Base-by-base conservation (phyloP, 2,797 vertebrate genomes). In the Mormyrops attenuatus region DNA sequence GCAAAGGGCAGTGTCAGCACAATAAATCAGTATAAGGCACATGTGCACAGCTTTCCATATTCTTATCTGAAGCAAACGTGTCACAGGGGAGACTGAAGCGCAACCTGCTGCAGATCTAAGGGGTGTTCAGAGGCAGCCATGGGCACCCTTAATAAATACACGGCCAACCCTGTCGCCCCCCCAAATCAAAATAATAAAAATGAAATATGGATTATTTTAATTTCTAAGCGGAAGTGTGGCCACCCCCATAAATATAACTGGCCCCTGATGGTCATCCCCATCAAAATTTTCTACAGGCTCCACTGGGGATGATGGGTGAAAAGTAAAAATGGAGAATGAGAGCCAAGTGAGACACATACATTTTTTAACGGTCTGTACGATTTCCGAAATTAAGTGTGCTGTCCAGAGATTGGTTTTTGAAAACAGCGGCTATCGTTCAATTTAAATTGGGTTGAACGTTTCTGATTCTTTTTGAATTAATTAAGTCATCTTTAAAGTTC, bases 1-100 rank as follows among this genome's bases (percentile, higher is more conserved):
- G 93, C 92, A 95, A 96, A 96, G 95, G 94, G 94, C 94, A 96
- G 90, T 91, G 88, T 63, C 88, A 90, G 91, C 89, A 91, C 89
- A 89, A 90, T 90, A 92, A 90, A 91, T 92, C 92, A 92, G 92
- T 93, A 93, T 94, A 93, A 92, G 91, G 90, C n/a, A 84, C 57
- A 63, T 38, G 80, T 47, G 53, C 26, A 52, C 8, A 52, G 49
- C 60, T 73, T 30, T 17, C 44, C 53, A n/a, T 47, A 38, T 80
- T 15, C 80, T 66, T 87, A 69, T 53, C 84, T 69, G 38, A 84
- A 84, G 82, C 34, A 89, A 89, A 89, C 30, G 26, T 69, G 34
- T 86, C 47, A 30, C 15, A 41, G 47, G 41, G 8, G 3, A 55
- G 84, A 77, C 47, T 3, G 60, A 73, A 41, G 44, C 30, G 13